These are phyloP conservation scores for Acleris holmiana DNA, from an alignment of 2,888 invertebrate species.

Conservation along the genomic window DNA sequence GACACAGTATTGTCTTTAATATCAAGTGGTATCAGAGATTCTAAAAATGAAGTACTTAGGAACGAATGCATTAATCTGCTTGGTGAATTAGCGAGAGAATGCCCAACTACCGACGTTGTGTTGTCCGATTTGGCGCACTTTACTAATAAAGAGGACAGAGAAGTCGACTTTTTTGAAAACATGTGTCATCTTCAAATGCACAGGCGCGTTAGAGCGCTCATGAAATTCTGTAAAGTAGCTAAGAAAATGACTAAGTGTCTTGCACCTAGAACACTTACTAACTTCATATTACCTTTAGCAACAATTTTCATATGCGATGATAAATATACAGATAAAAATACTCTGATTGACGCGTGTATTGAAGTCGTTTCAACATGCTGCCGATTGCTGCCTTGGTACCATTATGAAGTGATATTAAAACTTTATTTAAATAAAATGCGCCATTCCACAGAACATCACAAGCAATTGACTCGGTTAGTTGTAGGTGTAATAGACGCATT, in stretches of 20 bases:
- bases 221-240: conserved; percentile 88
- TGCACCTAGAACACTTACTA: conserved; percentile 89
- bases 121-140: conserved; percentile 88
- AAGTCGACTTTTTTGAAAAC: conserved; percentile 98
- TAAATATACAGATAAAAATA: conserved; percentile 90
- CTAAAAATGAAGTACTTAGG: conserved; percentile 88
- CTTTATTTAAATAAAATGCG: conserved; percentile 91
- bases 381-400: conserved; percentile 93
- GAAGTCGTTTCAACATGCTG: conserved; percentile 91
- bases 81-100: conserved; percentile 90
- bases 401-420: conserved; percentile 92
- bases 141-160: conserved; percentile 88
- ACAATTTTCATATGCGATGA: conserved; percentile 92
- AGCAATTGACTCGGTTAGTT: conserved; percentile 90
- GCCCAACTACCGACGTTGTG: conserved; percentile 88
- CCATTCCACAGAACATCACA: conserved; percentile 89
- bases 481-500: conserved; percentile 94
- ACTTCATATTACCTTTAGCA: conserved; percentile 93
- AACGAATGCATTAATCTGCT: conserved; percentile 92
- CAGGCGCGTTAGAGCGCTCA: conserved; percentile 92
- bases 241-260: conserved; percentile 85
- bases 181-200: conserved; percentile 94
- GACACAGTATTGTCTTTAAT: conserved; percentile 90
- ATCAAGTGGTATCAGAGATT: conserved; percentile 88
- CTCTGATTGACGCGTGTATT: conserved; percentile 93